These are phyloP conservation scores for Venturia canescens DNA, from an alignment of 1,140 invertebrate species.

Conservation along the genomic window DNA sequence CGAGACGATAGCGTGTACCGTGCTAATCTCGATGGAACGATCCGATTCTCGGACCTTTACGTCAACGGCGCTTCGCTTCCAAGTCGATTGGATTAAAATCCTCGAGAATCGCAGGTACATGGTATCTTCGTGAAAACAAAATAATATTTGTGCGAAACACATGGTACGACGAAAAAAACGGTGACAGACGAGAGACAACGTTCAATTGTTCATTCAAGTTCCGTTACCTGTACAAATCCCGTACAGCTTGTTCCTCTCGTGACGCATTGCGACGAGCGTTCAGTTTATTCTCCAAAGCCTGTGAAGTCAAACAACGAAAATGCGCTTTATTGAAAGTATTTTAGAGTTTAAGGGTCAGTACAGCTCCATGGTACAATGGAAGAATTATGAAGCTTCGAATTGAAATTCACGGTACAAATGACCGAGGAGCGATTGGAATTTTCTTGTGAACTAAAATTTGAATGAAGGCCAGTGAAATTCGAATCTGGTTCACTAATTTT, in stretches of 20 bases:
- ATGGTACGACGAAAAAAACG: conserved; percentile 42
- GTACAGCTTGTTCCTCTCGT: conserved; percentile 74
- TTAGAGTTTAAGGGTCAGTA: background rate
- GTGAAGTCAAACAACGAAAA: conserved; percentile 51
- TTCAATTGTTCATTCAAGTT: conserved; percentile 59
- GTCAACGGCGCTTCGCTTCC: background rate
- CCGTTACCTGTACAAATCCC: conserved; percentile 77
- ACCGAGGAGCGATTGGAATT: too few species aligned
- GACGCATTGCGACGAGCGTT: conserved; percentile 74
- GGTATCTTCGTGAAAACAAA: conserved; percentile 28
- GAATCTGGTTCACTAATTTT: too few species aligned
- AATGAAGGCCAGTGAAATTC: too few species aligned
- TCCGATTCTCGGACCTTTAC: background rate
- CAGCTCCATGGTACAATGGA: background rate
- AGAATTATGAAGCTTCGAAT: too few species aligned
- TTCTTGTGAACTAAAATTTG: too few species aligned
- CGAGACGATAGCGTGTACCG: conserved; percentile 24
- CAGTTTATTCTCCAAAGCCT: conserved; percentile 76
- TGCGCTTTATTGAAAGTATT: background rate
- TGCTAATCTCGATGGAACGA: conserved; percentile 34
- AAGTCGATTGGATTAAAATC: background rate
- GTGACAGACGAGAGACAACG: conserved; percentile 46
- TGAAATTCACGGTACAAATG: too few species aligned
- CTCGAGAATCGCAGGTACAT: conserved; percentile 30
- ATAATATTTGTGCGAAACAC: conserved; percentile 13